Base-by-base conservation (phyloP, 2,113 vertebrate species). In the Psettodes erumei region DNA sequence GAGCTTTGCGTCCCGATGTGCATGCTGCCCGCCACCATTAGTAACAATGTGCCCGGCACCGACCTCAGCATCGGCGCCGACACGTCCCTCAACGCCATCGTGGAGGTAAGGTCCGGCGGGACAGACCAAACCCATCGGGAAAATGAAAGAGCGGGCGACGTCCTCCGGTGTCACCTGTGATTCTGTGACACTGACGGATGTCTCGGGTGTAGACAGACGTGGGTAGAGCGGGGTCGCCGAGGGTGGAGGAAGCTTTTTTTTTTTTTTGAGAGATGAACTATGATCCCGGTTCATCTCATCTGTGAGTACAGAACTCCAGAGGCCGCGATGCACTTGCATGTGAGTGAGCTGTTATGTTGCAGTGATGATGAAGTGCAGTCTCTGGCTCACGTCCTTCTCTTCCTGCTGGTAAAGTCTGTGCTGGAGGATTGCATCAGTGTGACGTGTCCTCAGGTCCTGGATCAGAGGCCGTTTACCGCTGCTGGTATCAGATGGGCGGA, bases 21-120 rank as follows among this genome's bases (percentile, higher is more conserved):
- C 89, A 77, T 97, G 64, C 30, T 98, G 90, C 96, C 97, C 27
- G 95, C 95, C 72, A 96, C 96, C 84, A 95, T 98, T 94, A 99
- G 97, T 95, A 98, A 97, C 95, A 96, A 94, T 86, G 90, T 98
- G 43, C 96, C 96, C 4, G 97, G 97, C 91, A 95, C 95, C 58
- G 96, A 99, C 71, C 78, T 96, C 81, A 94, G 92, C 92, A 63
- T 98, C 77, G 97, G 97, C 76, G 90, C 90, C 18, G 97, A 98
- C 89, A 98, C 96, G 43, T 64, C 95, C 56, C 88, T 99, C 94
- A 96, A 97, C 92, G 88, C 86, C 87, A 83, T 96, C 60, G 94
- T 97, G 81, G 93, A 98, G 96, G 98, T 98, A 96, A 98, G 96
- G 18, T n/a, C 7, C 37, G 7, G 11, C 0, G 23, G 47, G 1